Base-by-base conservation (phyloP, 2,888 invertebrate genomes). In the Erebia ligea region DNA sequence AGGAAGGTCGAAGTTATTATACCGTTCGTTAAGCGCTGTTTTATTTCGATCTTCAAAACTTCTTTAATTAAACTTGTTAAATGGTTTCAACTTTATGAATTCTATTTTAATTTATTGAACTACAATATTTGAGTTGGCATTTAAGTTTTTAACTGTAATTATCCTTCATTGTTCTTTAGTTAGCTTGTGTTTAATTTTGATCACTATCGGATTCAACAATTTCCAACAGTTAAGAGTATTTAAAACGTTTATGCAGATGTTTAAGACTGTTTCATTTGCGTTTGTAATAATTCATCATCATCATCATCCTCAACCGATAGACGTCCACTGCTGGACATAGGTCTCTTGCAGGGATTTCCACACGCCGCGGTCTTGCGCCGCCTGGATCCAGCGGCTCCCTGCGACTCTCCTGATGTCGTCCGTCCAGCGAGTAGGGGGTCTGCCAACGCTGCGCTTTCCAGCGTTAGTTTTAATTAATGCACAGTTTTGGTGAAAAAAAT, bases 21-120 rank as follows among this genome's bases (percentile, higher is more conserved):
- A 56, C 42, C 54, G 54, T 67, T 61, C 57, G 59, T 61, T 59
- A 61, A 59, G 34, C 59, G 40, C 52, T 40, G 67, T 67, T 67
- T 52, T 67, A 67, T 61, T 67, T 52, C 52, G 34, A 61, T 59
- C 59, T 67, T 61, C 40, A n/a, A 67, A 67, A 67, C 50, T 67
- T 67, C 67, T 40, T 61, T 67, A 67, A 67, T 67, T 61, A 59
- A 67, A 67, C 67, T 67, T 61, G 59, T 67, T 67, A 61, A 67
- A 61, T 40, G 67, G 67, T 67, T 61, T 50, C 50, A 59, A 61
- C 67, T 61, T 61, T 61, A 59, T 52, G 58, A 58, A 58, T 67
- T 52, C 25, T 40, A 61, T 67, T 67, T 61, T 58, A 58, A 67
- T 67, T 67, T 57, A 50, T 59, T 17, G 45, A 61, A 67, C 50